These are phyloP conservation scores for Micropterix aruncella DNA, from an alignment of 2,888 invertebrate species.

Conservation along the genomic window DNA sequence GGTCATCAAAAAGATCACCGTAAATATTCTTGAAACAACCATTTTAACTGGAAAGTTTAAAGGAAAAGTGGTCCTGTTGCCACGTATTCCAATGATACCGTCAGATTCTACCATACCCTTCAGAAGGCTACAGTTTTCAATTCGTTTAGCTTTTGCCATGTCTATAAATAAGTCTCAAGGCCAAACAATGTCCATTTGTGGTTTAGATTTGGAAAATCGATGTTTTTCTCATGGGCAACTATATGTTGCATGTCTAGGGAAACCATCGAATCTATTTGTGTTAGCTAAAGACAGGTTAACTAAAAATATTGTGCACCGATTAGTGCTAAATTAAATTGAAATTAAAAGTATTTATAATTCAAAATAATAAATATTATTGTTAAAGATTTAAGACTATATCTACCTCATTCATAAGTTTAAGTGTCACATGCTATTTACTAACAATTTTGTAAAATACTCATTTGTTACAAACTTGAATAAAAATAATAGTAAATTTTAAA, in stretches of 20 bases:
- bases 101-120: neutral
- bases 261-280: neutral
- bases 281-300: neutral
- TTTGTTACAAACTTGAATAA: slow-evolving; percentile 11
- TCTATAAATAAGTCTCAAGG: neutral
- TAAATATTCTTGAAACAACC: slow-evolving; percentile 12
- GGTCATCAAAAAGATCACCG: slow-evolving; percentile 9
- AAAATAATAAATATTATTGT: slow-evolving; percentile 3
- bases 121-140: neutral
- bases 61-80: slow-evolving; percentile 6
- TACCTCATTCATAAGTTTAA: slow-evolving; percentile 9
- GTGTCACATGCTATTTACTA: slow-evolving; percentile 12
- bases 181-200: neutral
- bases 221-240: neutral
- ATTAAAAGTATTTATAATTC: neutral
- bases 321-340: neutral
- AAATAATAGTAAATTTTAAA: slow-evolving; percentile 8
- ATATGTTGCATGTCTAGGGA: neutral
- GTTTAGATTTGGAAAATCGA: neutral
- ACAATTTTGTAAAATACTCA: slow-evolving; percentile 8
- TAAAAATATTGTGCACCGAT: neutral
- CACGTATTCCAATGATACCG: neutral
- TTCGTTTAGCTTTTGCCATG: neutral
- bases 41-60: slow-evolving; percentile 10
- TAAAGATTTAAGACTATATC: neutral